phyloP scores from a whole-genome alignment of 2,888 invertebrate species.

The Zygothrica quintamaculata region DNA sequence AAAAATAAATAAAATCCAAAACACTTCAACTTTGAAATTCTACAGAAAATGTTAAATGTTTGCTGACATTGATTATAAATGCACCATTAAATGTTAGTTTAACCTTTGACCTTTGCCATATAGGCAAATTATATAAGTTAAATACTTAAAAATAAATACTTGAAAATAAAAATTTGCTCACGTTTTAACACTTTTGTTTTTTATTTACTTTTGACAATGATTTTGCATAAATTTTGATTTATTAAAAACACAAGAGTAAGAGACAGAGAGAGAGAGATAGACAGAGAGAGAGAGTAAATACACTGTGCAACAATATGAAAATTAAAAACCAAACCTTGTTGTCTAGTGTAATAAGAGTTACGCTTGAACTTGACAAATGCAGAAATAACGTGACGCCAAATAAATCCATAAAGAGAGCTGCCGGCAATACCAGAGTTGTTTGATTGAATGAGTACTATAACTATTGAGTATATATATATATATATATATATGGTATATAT shows the following conservation, averaged over 20 bases:
- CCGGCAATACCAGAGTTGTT: slow-evolving; percentile 24
- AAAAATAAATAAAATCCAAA: too few species aligned
- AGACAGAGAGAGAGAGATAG: too few species aligned
- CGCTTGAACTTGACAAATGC: slow-evolving; percentile 80
- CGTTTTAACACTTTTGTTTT: background rate
- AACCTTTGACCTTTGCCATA: background rate
- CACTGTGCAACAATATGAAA: too few species aligned
- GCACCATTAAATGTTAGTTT: background rate
- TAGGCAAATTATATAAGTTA: background rate
- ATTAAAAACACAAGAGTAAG: too few species aligned
- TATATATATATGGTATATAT: too few species aligned
- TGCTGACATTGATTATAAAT: background rate
- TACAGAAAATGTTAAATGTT: too few species aligned
- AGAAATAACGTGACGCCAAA: slow-evolving; percentile 75
- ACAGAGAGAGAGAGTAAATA: too few species aligned
- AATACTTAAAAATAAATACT: too few species aligned
- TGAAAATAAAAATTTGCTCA: too few species aligned
- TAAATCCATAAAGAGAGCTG: slow-evolving; percentile 43
- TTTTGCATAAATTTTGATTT: background rate
- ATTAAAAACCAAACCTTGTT: slow-evolving; percentile 27
- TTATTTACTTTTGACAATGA: background rate
- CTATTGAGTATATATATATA: background rate
- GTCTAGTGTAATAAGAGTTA: slow-evolving; percentile 57
- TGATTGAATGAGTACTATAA: background rate
- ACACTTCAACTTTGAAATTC: too few species aligned